A percentile compares a stretch with the other conserved stretches of the same genome.
Evolutionary conservation across 2,797 vertebrate species (phyloP).

Genomic region (Gephyroberyx darwinii): DNA sequence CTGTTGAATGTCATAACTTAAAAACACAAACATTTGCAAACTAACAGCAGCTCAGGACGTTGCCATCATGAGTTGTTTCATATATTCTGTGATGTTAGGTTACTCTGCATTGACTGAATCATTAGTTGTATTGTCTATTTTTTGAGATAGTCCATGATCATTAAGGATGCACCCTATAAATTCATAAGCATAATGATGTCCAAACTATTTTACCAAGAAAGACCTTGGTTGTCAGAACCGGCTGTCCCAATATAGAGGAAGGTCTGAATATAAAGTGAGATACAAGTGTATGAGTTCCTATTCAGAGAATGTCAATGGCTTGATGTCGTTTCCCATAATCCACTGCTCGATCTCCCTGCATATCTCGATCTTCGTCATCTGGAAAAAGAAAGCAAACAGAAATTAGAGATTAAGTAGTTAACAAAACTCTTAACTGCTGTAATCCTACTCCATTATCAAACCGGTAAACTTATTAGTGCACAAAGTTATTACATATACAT

Average conservation of each 20-base stretch:
- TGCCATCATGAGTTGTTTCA: conserved; percentile 37
- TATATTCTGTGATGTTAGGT: conserved; percentile 45
- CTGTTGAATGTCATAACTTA: conserved; percentile 45
- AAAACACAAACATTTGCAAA: conserved; percentile 48
- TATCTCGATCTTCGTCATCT: conserved; percentile 96
- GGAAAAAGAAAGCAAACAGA: conserved; percentile 47
- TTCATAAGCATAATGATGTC: conserved; percentile 54
- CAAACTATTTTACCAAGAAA: conserved; percentile 48
- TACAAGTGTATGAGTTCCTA: conserved; percentile 26
- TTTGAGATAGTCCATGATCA: conserved; percentile 61
- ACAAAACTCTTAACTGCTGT: not conserved
- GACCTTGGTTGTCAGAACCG: conserved; percentile 29
- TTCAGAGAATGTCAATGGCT: conserved; percentile 88
- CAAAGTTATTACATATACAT: not conserved
- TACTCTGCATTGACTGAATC: conserved; percentile 51
- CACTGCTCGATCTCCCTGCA: conserved; percentile 88
- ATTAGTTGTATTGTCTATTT: conserved; percentile 64
- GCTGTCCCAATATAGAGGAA: conserved; percentile 24
- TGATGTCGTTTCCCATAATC: conserved; percentile 93
- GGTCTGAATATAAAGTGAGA: conserved; percentile 48
- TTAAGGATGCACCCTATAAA: conserved; percentile 47
- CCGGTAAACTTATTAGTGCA: not conserved
- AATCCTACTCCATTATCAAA: not conserved
- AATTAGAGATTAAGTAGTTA: conserved; percentile 26
- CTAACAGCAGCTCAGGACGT: conserved; percentile 62